Evolutionary conservation across 2,113 vertebrate genomes (phyloP).

Genomic region (Heliornis fulica): DNA sequence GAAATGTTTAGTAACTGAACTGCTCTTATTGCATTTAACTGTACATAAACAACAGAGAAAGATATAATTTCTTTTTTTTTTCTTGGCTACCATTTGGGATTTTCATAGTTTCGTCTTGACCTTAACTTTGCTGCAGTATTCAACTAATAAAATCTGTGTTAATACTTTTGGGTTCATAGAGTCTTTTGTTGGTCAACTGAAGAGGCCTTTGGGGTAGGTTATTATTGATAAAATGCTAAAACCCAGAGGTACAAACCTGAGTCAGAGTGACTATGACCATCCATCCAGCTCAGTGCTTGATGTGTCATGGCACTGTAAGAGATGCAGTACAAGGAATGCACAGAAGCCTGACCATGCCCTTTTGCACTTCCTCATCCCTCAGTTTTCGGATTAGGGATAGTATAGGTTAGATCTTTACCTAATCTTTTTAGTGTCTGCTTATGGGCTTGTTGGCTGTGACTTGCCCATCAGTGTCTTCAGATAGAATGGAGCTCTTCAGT

Average conservation of each 20-base stretch:
- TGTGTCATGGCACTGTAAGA: accelerated
- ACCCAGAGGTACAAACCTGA: not conserved
- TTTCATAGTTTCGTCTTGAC: not conserved
- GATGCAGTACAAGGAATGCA: accelerated
- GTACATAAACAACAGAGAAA: not conserved
- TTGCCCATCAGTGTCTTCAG: not conserved
- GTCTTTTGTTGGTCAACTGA: not conserved
- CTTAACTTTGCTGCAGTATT: not conserved
- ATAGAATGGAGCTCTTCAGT: not conserved
- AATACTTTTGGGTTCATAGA: not conserved
- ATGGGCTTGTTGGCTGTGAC: not conserved
- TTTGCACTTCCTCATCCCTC: not conserved
- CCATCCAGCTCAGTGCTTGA: not conserved
- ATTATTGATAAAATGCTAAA: not conserved
- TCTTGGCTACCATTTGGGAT: not conserved
- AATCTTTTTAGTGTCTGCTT: not conserved
- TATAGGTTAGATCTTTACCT: not conserved
- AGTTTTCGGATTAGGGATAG: not conserved
- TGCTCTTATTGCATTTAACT: not conserved
- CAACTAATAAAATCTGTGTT: not conserved
- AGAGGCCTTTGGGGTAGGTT: not conserved
- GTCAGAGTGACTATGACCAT: not conserved
- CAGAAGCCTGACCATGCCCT: not conserved
- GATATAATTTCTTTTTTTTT: not conserved
- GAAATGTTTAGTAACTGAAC: not conserved